These are phyloP conservation scores for Condylostylus longicornis DNA, from an alignment of 1,140 invertebrate species.

Conservation along the genomic window DNA sequence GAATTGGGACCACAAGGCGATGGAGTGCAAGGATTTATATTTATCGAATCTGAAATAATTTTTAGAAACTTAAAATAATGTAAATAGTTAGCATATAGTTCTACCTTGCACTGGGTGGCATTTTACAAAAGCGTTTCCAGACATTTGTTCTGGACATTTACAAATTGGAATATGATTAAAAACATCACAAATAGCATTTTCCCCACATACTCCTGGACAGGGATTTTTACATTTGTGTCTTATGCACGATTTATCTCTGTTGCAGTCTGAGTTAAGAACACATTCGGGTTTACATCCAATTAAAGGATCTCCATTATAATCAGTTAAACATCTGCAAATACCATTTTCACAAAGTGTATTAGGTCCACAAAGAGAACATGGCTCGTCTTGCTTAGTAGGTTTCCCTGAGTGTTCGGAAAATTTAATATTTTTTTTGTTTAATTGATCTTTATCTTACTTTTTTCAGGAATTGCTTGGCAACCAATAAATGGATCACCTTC, in stretches of 20 bases:
- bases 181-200: conserved; percentile 56
- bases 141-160: conserved; percentile 20
- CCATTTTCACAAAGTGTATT: conserved; percentile 44
- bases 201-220: conserved; percentile 56
- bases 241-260: conserved; percentile 52
- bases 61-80: conserved; percentile 21
- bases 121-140: conserved; percentile 22
- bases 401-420: conserved; percentile 30
- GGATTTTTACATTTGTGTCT: conserved; percentile 58
- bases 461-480: conserved; percentile 33
- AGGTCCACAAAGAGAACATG: conserved; percentile 53
- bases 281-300: conserved; percentile 64
- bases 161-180: conserved; percentile 45
- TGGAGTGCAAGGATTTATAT: conserved; percentile 36
- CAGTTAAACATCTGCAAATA: conserved; percentile 38
- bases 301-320: conserved; percentile 58
- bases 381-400: conserved; percentile 26
- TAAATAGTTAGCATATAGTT: conserved; percentile 5
- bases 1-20: conserved; percentile 44
- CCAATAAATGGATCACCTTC: conserved; percentile 42
- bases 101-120: conserved; percentile 9
- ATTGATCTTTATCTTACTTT: conserved; percentile 28
- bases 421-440: not conserved
- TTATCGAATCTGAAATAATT: conserved; percentile 27
- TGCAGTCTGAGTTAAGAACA: conserved; percentile 65